phyloP scores from a whole-genome alignment of 2,888 invertebrate species.

The Cryptocephalus primarius region DNA sequence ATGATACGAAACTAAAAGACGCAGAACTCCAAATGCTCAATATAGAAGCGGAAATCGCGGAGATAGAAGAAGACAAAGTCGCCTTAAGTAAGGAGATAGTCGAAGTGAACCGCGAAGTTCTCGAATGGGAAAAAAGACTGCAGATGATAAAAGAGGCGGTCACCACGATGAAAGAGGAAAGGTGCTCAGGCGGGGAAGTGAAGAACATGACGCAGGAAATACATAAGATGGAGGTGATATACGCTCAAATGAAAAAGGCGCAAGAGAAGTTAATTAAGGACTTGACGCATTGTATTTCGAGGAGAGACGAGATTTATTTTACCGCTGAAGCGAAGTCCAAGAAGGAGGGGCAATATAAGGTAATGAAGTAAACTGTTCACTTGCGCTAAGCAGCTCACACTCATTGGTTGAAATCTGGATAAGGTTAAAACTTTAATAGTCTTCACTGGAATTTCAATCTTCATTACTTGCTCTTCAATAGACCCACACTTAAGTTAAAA shows the following conservation, averaged over 20 bases:
- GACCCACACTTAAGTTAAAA: too few relatives aligned
- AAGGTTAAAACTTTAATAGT: too few relatives aligned
- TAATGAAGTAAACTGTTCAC: not conserved
- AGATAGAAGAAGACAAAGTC: slow-evolving; percentile 55
- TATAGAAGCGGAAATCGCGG: slow-evolving; percentile 55
- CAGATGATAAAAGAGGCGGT: slow-evolving; percentile 61
- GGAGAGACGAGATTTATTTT: slow-evolving; percentile 53
- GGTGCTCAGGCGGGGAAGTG: slow-evolving; percentile 57
- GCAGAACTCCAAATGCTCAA: slow-evolving; percentile 56
- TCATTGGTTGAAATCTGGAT: too few relatives aligned
- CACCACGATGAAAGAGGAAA: slow-evolving; percentile 54
- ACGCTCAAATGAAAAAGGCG: slow-evolving; percentile 40
- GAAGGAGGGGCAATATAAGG: slow-evolving; percentile 15
- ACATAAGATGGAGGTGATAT: slow-evolving; percentile 66
- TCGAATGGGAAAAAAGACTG: slow-evolving; percentile 76
- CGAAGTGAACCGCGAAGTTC: slow-evolving; percentile 51
- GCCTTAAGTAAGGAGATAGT: slow-evolving; percentile 52
- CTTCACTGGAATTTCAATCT: too few relatives aligned
- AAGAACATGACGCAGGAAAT: slow-evolving; percentile 70
- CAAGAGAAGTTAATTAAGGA: slow-evolving; percentile 52
- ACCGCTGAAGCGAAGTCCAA: slow-evolving; percentile 46
- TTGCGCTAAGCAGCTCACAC: too few relatives aligned
- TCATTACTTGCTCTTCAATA: too few relatives aligned
- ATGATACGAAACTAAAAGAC: slow-evolving; percentile 44
- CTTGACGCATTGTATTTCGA: slow-evolving; percentile 51